Percentiles rank a stretch among this genome's conserved stretches.
phyloP scores from a whole-genome alignment of 2,797 vertebrate genomes.

The Okamejei kenojei region DNA sequence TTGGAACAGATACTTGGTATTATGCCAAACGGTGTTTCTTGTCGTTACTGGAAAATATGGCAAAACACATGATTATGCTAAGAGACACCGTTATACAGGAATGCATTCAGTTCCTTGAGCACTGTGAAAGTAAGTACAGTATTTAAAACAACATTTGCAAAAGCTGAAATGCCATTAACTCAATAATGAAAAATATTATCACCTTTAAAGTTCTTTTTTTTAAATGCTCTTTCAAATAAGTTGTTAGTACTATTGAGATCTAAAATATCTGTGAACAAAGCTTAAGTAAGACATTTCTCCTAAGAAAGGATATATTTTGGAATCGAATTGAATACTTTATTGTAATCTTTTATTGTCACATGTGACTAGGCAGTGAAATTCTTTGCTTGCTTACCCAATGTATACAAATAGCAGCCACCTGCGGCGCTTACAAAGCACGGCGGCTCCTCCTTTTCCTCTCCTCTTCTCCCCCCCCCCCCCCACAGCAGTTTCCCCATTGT shows the following conservation, averaged over 20 bases:
- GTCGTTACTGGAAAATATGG: conserved; percentile 90
- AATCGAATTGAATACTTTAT: too few relatives aligned
- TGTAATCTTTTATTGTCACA: too few relatives aligned
- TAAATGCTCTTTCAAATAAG: background rate
- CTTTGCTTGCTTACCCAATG: too few relatives aligned
- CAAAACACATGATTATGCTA: conserved; percentile 86
- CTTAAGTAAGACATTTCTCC: background rate
- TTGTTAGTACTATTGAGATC: background rate
- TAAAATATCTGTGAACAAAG: background rate
- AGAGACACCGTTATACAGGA: conserved; percentile 75
- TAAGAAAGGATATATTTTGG: background rate
- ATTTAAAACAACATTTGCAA: background rate
- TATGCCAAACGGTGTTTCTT: conserved; percentile 93
- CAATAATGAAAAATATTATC: background rate
- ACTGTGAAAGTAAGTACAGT: conserved; percentile 73
- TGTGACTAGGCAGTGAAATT: too few relatives aligned
- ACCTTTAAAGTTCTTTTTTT: background rate
- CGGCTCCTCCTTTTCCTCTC: too few relatives aligned
- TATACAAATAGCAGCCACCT: too few relatives aligned
- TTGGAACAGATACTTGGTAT: conserved; percentile 93
- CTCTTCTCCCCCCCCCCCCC: too few relatives aligned
- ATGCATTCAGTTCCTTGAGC: conserved; percentile 84
- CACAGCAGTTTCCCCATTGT: too few relatives aligned
- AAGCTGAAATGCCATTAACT: background rate
- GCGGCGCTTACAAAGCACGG: too few relatives aligned